Evolutionary conservation across 2,888 invertebrate genomes (phyloP).

Genomic region (Perizoma flavofasciatum): DNA sequence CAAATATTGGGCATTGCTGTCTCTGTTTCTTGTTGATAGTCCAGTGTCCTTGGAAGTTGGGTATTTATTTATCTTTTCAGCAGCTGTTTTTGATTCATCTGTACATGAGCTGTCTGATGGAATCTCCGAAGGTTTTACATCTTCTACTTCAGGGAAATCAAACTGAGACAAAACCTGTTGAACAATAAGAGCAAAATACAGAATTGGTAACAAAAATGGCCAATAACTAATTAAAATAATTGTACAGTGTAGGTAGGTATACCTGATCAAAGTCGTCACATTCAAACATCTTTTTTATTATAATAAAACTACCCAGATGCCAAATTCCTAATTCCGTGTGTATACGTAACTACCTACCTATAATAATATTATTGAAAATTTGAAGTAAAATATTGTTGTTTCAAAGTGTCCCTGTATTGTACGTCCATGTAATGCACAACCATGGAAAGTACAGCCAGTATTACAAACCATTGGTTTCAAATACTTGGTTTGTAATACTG

Average conservation of each 20-base stretch:
- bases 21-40: background rate
- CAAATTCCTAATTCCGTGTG: background rate
- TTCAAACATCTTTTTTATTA: constrained; percentile 60
- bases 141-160: constrained; percentile 59
- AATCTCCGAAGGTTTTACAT: constrained; percentile 14
- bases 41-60: background rate
- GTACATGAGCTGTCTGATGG: constrained; percentile 14
- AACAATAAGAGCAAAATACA: constrained; percentile 14
- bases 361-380: no score
- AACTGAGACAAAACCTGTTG: constrained; percentile 71
- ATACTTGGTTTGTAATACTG: no score
- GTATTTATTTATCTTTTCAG: constrained; percentile 1
- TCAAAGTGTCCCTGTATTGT: no score
- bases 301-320: background rate
- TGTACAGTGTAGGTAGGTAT: constrained; percentile 16
- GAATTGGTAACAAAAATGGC: background rate
- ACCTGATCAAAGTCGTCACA: constrained; percentile 79
- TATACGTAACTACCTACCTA: no score
- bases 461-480: no score
- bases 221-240: background rate
- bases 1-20: background rate
- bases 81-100: constrained; percentile 10
- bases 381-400: no score
- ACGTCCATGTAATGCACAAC: no score
- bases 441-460: no score